phyloP scores from a whole-genome alignment of 2,888 invertebrate species.

The Cyclophora albipunctata region DNA sequence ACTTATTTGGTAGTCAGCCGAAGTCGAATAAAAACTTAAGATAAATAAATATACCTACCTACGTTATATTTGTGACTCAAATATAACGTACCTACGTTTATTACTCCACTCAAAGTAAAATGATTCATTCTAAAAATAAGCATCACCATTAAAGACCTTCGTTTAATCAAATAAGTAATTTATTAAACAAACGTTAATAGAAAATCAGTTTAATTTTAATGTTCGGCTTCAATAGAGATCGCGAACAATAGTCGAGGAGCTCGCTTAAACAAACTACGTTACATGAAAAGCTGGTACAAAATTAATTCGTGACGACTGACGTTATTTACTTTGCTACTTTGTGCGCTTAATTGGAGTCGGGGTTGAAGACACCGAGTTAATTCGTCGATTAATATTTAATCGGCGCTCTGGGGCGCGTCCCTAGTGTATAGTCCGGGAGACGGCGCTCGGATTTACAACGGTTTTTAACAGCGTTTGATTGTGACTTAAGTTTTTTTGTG shows the following conservation, averaged over 20 bases:
- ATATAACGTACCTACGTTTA: no score
- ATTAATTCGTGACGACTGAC: constrained; percentile 55
- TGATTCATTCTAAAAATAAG: no score
- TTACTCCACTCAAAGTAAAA: no score
- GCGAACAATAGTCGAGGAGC: constrained; percentile 17
- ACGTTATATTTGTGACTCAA: no score
- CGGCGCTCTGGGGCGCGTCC: constrained; percentile 25
- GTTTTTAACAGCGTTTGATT: no score
- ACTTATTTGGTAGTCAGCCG: no score
- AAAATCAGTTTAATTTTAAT: not conserved
- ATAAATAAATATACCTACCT: no score
- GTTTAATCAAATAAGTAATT: no score
- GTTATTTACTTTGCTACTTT: constrained; percentile 71
- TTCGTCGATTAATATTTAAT: constrained; percentile 73
- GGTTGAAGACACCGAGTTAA: constrained; percentile 65
- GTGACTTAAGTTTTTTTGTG: no score
- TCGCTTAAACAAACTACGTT: constrained; percentile 59
- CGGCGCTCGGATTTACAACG: not conserved
- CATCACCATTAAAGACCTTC: no score
- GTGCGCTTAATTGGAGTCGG: constrained; percentile 70
- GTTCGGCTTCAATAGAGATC: not conserved
- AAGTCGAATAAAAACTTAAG: no score
- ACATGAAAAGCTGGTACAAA: constrained; percentile 38
- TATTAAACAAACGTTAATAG: no score
- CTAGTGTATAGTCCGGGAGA: constrained; percentile 5